phyloP scores from a whole-genome alignment of 1,140 invertebrate genomes.

The Antheraea mylitta region DNA sequence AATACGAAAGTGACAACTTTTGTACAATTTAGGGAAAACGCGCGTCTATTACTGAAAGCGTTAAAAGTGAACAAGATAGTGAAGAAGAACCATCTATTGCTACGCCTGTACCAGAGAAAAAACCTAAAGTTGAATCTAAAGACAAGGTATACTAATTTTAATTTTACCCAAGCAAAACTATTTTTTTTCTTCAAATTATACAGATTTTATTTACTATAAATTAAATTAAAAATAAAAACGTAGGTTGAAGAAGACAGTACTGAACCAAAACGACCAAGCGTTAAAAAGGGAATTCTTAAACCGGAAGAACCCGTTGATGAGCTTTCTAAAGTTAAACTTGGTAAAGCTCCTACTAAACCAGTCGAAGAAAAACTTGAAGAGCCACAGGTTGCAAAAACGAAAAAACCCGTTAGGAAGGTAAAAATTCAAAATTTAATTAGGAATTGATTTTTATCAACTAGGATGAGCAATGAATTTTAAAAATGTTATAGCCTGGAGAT shows the following conservation, averaged over 20 bases:
- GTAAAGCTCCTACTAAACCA: conserved; percentile 70
- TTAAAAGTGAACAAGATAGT: conserved; percentile 65
- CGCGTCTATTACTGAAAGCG: conserved; percentile 59
- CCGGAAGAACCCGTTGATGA: conserved; percentile 79
- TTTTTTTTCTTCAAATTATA: too few relatives aligned
- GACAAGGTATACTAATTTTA: conserved; percentile 43
- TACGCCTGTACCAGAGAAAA: conserved; percentile 59
- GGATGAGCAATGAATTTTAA: conserved; percentile 6
- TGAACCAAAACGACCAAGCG: conserved; percentile 72
- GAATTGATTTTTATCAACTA: background rate
- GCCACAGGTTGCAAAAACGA: conserved; percentile 57
- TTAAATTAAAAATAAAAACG: conserved; percentile 28
- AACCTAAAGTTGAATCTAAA: conserved; percentile 64
- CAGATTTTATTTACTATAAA: too few relatives aligned
- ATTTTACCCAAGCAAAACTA: background rate
- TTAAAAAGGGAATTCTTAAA: conserved; percentile 77
- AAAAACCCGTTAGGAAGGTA: conserved; percentile 64
- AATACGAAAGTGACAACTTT: conserved; percentile 17
- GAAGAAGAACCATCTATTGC: conserved; percentile 62
- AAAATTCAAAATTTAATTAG: conserved; percentile 10
- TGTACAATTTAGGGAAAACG: conserved; percentile 55
- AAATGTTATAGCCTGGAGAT: conserved; percentile 52
- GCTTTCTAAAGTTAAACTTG: conserved; percentile 68
- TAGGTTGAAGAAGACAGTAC: conserved; percentile 63
- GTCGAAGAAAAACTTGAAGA: conserved; percentile 66